Evolutionary conservation across 2,113 vertebrate genomes (phyloP).

Genomic region (Ageneiosus marmoratus): DNA sequence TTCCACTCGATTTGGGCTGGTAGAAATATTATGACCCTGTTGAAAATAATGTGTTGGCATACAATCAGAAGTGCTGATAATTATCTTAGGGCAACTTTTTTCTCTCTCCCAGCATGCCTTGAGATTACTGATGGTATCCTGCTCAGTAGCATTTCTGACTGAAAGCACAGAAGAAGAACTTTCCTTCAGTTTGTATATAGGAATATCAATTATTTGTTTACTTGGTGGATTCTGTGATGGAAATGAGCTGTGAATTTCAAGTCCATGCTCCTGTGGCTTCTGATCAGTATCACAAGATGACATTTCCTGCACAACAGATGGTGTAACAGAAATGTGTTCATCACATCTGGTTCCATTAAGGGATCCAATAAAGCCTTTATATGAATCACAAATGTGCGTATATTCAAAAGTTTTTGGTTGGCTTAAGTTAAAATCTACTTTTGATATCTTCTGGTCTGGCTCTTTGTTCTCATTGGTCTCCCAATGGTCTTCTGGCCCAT

Average conservation of each 20-base stretch:
- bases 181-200: conserved; percentile 3
- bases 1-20: conserved; percentile 42
- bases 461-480: not conserved
- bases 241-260: conserved; percentile 48
- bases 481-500: conserved; percentile 40
- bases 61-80: conserved; percentile 38
- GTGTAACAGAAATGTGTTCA: not conserved
- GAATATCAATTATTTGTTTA: conserved; percentile 29
- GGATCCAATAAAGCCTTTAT: not conserved
- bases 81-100: conserved; percentile 47
- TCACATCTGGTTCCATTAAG: not conserved
- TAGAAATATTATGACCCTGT: conserved; percentile 22
- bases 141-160: conserved; percentile 29
- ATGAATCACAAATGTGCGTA: not conserved
- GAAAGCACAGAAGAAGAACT: conserved; percentile 19
- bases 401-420: not conserved
- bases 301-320: not conserved
- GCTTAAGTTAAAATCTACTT: not conserved
- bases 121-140: conserved; percentile 69
- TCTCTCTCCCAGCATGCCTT: conserved; percentile 79
- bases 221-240: conserved; percentile 45
- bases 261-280: not conserved
- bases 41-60: conserved; percentile 28
- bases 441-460: conserved; percentile 4
- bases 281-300: not conserved